phyloP scores from a whole-genome alignment of 1,140 invertebrate species.

The Scylla paramamosain region DNA sequence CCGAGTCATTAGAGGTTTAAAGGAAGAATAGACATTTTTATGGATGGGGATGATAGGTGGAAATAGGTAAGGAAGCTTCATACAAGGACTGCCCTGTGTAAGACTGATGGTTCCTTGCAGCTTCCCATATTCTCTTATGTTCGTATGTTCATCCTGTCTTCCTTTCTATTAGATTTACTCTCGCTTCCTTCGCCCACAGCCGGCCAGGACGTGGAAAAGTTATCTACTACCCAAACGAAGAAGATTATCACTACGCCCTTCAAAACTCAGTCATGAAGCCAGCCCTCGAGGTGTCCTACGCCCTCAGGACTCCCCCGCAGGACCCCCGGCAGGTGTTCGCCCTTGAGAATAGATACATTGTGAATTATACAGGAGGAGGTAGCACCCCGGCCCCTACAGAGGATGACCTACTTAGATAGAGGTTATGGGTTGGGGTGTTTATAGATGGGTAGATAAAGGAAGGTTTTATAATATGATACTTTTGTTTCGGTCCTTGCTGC shows the following conservation, averaged over 20 bases:
- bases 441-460: no score
- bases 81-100: no score
- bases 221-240: constrained; percentile 30
- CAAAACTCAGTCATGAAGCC: constrained; percentile 21
- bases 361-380: constrained; percentile 29
- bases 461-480: no score
- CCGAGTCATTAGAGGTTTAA: no score
- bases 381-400: neutral
- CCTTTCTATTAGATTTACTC: neutral
- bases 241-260: constrained; percentile 49
- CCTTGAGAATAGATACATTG: constrained; percentile 47
- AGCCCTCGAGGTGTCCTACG: constrained; percentile 48
- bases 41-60: no score
- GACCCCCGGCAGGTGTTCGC: constrained; percentile 43
- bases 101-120: no score
- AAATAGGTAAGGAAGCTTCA: no score
- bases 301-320: constrained; percentile 42
- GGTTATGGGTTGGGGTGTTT: neutral
- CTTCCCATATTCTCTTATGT: neutral
- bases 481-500: no score
- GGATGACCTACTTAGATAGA: neutral
- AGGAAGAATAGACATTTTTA: no score
- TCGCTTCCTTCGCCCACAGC: neutral
- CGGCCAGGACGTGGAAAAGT: neutral
- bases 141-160: neutral